These are phyloP conservation scores for Empidonax traillii DNA, from an alignment of 2,113 vertebrate species.

Conservation along the genomic window DNA sequence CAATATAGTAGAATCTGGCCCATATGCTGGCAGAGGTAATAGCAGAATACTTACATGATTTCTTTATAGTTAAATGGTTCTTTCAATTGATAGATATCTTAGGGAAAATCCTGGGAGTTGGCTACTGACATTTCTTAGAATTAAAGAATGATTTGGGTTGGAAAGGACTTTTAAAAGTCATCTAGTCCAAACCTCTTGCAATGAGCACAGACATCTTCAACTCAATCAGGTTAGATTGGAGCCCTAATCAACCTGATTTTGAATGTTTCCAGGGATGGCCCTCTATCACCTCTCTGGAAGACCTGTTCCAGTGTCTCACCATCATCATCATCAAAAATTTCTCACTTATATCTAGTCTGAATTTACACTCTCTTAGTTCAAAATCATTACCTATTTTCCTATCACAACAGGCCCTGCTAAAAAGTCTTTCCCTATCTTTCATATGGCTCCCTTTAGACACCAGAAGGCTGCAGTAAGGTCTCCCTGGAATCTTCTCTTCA, in stretches of 20 bases:
- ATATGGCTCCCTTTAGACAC: background rate
- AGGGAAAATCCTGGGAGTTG: background rate
- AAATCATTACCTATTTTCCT: background rate
- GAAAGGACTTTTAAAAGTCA: background rate
- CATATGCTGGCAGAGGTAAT: background rate
- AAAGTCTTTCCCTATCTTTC: background rate
- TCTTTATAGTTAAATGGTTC: background rate
- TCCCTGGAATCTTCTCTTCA: background rate
- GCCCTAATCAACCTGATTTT: rapidly evolving
- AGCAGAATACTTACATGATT: background rate
- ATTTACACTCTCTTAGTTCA: background rate
- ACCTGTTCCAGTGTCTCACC: background rate
- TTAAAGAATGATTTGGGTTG: background rate
- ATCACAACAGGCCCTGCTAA: background rate
- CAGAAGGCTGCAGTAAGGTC: background rate
- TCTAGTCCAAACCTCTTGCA: background rate
- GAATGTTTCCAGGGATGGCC: background rate
- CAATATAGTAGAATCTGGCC: background rate
- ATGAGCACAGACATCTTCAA: background rate
- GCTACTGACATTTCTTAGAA: background rate
- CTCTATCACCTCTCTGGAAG: background rate
- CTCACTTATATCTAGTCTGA: background rate
- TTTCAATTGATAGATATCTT: rapidly evolving
- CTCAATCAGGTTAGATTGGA: background rate
- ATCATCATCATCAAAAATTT: background rate